These are phyloP conservation scores for Sebastiscus tertius DNA, from an alignment of 2,797 vertebrate species.

Conservation along the genomic window DNA sequence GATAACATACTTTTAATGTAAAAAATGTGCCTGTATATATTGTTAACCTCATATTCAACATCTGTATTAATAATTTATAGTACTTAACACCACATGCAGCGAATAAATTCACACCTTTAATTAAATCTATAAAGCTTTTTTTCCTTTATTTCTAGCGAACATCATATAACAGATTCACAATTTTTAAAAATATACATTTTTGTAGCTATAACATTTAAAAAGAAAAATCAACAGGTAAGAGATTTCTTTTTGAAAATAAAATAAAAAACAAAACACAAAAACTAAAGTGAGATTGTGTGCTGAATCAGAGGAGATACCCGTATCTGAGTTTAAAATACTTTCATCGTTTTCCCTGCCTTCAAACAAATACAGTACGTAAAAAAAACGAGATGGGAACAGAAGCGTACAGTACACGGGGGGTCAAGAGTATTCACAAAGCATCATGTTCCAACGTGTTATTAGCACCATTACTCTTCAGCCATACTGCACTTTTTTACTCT, in stretches of 20 bases:
- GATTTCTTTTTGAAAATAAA: slow-evolving; percentile 73
- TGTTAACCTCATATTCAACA: background rate
- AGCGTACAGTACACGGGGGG: slow-evolving; percentile 77
- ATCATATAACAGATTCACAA: slow-evolving; percentile 87
- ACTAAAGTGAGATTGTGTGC: slow-evolving; percentile 87
- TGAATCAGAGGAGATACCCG: slow-evolving; percentile 88
- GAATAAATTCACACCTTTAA: slow-evolving; percentile 66
- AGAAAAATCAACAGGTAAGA: slow-evolving; percentile 79
- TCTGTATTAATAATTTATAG: slow-evolving; percentile 1
- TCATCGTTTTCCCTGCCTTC: slow-evolving; percentile 82
- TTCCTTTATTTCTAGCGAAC: slow-evolving; percentile 87
- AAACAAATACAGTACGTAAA: slow-evolving; percentile 82
- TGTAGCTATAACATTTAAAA: slow-evolving; percentile 88
- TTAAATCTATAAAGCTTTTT: slow-evolving; percentile 86
- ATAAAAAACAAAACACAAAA: slow-evolving; percentile 58
- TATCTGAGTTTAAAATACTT: slow-evolving; percentile 88
- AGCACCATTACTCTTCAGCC: slow-evolving; percentile 83
- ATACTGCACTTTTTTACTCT: slow-evolving; percentile 62
- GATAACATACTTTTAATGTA: background rate
- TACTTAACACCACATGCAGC: background rate
- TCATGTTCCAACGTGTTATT: slow-evolving; percentile 84
- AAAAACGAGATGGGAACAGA: slow-evolving; percentile 74
- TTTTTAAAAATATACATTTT: slow-evolving; percentile 89
- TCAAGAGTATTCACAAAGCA: slow-evolving; percentile 83
- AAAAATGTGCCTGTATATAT: background rate